phyloP scores from a whole-genome alignment of 53 echinoderm and acorn worm species.

The Apostichopus leukothele region DNA sequence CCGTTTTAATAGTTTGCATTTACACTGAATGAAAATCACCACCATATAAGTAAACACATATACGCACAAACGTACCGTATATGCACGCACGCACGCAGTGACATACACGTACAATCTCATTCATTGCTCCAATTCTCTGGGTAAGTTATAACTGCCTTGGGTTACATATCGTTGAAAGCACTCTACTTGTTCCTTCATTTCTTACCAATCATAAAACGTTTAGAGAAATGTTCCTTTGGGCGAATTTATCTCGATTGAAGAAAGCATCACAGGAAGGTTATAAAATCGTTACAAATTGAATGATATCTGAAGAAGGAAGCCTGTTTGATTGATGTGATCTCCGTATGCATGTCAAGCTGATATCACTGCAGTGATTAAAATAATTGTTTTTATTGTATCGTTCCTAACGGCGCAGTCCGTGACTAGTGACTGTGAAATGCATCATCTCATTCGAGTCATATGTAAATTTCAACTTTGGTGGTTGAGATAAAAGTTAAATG shows the following conservation, averaged over 20 bases:
- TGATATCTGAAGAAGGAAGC: not conserved
- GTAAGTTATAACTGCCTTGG: no score
- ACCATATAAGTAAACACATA: no score
- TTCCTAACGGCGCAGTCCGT: not conserved
- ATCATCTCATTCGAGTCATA: no score
- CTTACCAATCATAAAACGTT: not conserved
- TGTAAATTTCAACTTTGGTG: no score
- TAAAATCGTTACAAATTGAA: not conserved
- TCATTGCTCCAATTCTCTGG: no score
- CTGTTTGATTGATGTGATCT: not conserved
- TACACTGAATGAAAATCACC: no score
- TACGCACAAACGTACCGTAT: no score
- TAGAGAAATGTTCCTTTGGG: not conserved
- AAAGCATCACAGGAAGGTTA: not conserved
- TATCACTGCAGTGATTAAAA: not conserved
- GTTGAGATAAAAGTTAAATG: no score
- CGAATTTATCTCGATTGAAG: not conserved
- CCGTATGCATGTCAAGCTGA: not conserved
- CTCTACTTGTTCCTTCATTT: not conserved
- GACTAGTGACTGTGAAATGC: no score
- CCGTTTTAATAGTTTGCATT: no score
- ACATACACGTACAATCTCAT: no score
- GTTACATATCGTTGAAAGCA: not conserved
- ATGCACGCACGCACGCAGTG: no score
- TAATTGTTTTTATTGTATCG: not conserved